Conservation (phyloP, 2,797 vertebrate species). For the Enteromius thamalakanensis region DNA sequence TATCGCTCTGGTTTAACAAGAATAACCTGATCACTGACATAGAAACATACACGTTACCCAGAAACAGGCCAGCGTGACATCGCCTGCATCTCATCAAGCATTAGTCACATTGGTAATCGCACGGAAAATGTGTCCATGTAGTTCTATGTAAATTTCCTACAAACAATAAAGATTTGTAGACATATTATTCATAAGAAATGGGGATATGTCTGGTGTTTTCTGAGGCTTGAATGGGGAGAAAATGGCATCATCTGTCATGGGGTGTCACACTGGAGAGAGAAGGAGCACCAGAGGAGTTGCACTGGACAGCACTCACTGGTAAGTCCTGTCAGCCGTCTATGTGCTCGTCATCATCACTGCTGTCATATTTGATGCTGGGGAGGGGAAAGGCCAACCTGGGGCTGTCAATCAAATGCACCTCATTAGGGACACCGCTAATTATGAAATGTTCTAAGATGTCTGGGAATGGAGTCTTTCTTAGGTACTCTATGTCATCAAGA, state of each 20-base stretch:
- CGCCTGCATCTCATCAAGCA: slow-evolving; percentile 50
- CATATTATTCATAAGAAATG: slow-evolving; percentile 49
- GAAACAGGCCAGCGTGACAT: slow-evolving; percentile 51
- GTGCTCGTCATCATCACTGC: slow-evolving; percentile 80
- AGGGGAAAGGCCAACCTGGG: slow-evolving; percentile 79
- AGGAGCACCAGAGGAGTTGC: slow-evolving; percentile 53
- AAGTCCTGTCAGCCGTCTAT: slow-evolving; percentile 77
- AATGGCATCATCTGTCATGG: slow-evolving; percentile 54
- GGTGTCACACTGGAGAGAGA: slow-evolving; percentile 60
- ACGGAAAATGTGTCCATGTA: slow-evolving; percentile 56
- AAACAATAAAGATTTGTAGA: slow-evolving; percentile 51
- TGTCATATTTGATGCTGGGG: slow-evolving; percentile 79
- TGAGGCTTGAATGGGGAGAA: slow-evolving; percentile 50
- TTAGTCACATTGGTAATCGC: slow-evolving; percentile 57
- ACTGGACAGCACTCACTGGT: slow-evolving; percentile 67
- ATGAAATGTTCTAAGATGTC: slow-evolving; percentile 57
- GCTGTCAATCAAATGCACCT: slow-evolving; percentile 81
- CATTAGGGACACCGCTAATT: slow-evolving; percentile 83
- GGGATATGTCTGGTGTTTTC: slow-evolving; percentile 30
- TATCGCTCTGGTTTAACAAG: slow-evolving; percentile 35
- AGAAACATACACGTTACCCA: slow-evolving; percentile 40
- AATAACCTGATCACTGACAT: slow-evolving; percentile 45
- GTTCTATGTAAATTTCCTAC: slow-evolving; percentile 57
- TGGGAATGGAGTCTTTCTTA: slow-evolving; percentile 63
- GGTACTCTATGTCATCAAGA: slow-evolving; percentile 19